Base-by-base conservation (phyloP, 1,140 invertebrate genomes). In the Aporrectodea caliginosa region DNA sequence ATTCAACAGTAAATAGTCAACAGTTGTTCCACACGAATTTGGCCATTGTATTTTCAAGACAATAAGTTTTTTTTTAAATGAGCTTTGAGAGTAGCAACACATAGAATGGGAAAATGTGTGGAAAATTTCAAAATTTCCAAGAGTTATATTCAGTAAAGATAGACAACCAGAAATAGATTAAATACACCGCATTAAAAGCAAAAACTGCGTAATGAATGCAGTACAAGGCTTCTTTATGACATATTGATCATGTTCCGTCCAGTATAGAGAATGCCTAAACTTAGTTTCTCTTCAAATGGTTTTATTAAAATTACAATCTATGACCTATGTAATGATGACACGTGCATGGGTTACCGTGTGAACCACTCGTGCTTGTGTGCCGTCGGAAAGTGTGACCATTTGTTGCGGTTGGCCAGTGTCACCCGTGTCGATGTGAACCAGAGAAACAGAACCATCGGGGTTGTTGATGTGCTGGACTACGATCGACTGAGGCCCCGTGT, bases 381-480 rank as follows among this genome's bases (percentile, higher is more conserved):
- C 96, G 89, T 98, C 96, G 0, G 95, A 94, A 85, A 98, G 90
- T 30, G 95, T 97, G 81, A 98, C 96, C 83, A 98, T 95, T 69
- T 83, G 81, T 22, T 58, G 34, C 32, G 82, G 82, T 33, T 80
- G 78, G 1, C 80, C 83, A 35, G 95, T 94, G 88, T 94, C 95
- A 84, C 93, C 95, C 68, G 95, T 94, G 90, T 98, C 96, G 78
- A 98, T 94, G 89, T 98, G 96, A 81, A 98, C 96, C 76, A 98
- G 93, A 33, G 95, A 97, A 72, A 98, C 94, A 1, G 95, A 95
- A 80, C 96, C 96, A 90, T 98, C 96, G 1, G 95, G 93, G 90
- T 98, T 98, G 82, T 94, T 96, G 86, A 97, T 97, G 1, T 95
- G 96, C 86, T 98, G 96, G 33, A 98, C 91, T 84, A 98, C 94